Evolutionary conservation across 2,888 invertebrate species (phyloP).

Genomic region (Drosophila rubida): DNA sequence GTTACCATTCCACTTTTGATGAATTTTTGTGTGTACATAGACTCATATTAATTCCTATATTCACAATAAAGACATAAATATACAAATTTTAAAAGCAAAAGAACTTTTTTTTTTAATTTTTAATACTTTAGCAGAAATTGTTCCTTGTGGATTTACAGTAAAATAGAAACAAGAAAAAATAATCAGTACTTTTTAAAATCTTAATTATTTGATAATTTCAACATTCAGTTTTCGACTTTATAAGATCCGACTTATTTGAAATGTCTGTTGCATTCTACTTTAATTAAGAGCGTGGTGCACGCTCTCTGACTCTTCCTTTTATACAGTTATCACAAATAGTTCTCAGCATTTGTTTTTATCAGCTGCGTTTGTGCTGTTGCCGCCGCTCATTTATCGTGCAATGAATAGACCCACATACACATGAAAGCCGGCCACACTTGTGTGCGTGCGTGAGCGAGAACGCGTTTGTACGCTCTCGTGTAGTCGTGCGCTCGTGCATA

Average conservation of each 20-base stretch:
- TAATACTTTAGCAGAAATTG: neutral
- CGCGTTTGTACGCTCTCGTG: neutral
- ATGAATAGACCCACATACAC: slow-evolving; percentile 57
- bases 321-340: slow-evolving; percentile 14
- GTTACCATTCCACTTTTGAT: slow-evolving; percentile 10
- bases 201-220: no score
- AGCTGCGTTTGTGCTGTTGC: slow-evolving; percentile 20
- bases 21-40: slow-evolving; percentile 1
- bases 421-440: slow-evolving; percentile 42
- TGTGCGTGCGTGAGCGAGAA: slow-evolving; percentile 4
- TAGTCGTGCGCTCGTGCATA: slow-evolving; percentile 13
- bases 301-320: neutral
- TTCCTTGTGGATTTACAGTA: no score
- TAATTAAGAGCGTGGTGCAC: neutral
- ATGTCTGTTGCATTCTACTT: neutral
- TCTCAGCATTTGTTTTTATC: slow-evolving; percentile 42
- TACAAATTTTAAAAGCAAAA: neutral
- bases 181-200: no score
- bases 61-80: slow-evolving; percentile 9
- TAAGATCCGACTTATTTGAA: neutral
- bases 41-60: neutral
- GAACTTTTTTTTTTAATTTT: neutral
- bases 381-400: slow-evolving; percentile 17
- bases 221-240: neutral
- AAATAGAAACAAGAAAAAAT: no score